Percentiles rank a stretch among this genome's conserved stretches.
phyloP scores from a whole-genome alignment of 2,888 invertebrate species.

The Theristus sp. region DNA sequence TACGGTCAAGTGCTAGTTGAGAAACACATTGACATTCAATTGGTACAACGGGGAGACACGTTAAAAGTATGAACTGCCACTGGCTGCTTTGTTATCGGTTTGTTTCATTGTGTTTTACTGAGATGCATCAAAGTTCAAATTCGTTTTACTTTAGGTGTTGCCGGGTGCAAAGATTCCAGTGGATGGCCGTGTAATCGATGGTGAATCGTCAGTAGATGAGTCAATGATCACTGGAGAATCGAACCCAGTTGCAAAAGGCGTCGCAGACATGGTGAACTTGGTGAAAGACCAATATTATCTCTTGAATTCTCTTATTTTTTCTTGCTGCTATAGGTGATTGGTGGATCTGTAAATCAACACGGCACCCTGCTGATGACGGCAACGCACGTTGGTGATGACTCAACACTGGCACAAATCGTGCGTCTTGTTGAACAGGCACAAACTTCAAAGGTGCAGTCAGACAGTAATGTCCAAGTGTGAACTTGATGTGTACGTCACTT shows the following conservation, averaged over 20 bases:
- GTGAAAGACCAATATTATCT: neutral
- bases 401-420: conserved; percentile 82
- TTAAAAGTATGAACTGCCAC: conserved; percentile 50
- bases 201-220: conserved; percentile 81
- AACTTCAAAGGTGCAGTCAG: conserved; percentile 69
- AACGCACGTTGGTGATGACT: conserved; percentile 87
- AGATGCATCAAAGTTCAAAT: too few species aligned
- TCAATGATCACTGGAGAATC: conserved; percentile 91
- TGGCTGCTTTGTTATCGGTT: neutral
- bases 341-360: conserved; percentile 88
- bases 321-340: conserved; percentile 75
- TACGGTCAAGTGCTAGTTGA: conserved; percentile 40
- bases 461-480: too few species aligned
- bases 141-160: too few species aligned
- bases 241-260: conserved; percentile 80
- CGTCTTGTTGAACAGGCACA: conserved; percentile 93
- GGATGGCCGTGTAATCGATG: conserved; percentile 72
- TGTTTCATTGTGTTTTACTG: conserved; percentile 55
- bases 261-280: conserved; percentile 37
- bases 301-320: too few species aligned
- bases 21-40: conserved; percentile 54
- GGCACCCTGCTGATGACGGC: conserved; percentile 71
- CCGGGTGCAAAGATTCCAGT: conserved; percentile 91
- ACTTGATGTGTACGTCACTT: too few species aligned
- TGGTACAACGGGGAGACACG: conserved; percentile 74